phyloP scores from a whole-genome alignment of 1,140 invertebrate genomes.

The Adoxophyes honmai region DNA sequence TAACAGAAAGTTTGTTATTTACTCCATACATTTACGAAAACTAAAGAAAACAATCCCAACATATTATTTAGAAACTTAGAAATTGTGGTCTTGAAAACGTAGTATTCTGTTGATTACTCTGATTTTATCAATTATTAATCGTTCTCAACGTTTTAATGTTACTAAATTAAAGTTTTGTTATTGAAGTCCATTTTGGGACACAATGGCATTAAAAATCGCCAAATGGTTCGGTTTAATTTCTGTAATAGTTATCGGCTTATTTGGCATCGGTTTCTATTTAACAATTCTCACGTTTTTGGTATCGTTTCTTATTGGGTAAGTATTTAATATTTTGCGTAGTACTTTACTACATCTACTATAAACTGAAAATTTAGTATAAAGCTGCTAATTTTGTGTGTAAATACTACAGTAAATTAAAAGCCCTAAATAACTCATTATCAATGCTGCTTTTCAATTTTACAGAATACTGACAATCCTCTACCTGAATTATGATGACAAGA shows the following conservation, averaged over 20 bases:
- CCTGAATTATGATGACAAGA: slow-evolving; percentile 58
- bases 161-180: slow-evolving; percentile 8
- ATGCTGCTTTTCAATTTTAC: slow-evolving; percentile 1
- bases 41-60: not conserved
- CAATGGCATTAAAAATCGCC: slow-evolving; percentile 43
- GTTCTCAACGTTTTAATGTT: not conserved
- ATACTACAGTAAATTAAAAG: slow-evolving; percentile 1
- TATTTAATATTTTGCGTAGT: slow-evolving; percentile 8
- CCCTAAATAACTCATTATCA: not conserved
- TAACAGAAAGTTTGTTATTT: not conserved
- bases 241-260: slow-evolving; percentile 56
- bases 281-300: slow-evolving; percentile 53
- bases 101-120: slow-evolving; percentile 9
- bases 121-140: slow-evolving; percentile 3
- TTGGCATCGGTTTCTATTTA: slow-evolving; percentile 62
- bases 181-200: slow-evolving; percentile 9
- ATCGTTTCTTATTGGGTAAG: slow-evolving; percentile 63
- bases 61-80: not conserved
- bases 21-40: not conserved
- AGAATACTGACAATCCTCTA: slow-evolving; percentile 57
- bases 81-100: slow-evolving; percentile 6
- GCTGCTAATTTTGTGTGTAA: no score
- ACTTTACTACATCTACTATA: not conserved
- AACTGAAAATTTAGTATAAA: not conserved
- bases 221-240: slow-evolving; percentile 62